These are phyloP conservation scores for Sinocyclocheilus grahami DNA, from an alignment of 2,113 vertebrate species.

Conservation along the genomic window DNA sequence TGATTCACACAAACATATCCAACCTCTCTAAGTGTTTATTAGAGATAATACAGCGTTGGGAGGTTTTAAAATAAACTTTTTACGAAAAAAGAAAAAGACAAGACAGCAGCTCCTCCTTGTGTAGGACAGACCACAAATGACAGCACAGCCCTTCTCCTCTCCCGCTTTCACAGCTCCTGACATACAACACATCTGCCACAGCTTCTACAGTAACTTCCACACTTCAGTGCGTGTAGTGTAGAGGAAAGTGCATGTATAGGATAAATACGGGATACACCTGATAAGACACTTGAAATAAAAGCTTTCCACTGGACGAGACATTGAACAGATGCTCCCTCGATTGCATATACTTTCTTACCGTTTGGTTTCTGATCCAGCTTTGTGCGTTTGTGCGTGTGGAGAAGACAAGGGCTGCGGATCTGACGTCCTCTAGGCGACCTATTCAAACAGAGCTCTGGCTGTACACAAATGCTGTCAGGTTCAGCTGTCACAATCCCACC, in stretches of 20 bases:
- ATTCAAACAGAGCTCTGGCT: constrained; percentile 38
- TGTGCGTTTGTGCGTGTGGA: constrained; percentile 34
- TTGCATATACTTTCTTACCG: constrained; percentile 24
- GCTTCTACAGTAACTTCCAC: constrained; percentile 12
- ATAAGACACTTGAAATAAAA: constrained; percentile 23
- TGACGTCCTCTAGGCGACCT: not conserved
- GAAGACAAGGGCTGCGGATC: constrained; percentile 40
- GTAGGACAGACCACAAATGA: constrained; percentile 54
- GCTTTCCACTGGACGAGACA: not conserved
- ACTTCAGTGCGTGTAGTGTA: constrained; percentile 25
- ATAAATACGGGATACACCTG: not conserved
- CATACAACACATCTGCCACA: constrained; percentile 30
- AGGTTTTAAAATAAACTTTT: constrained; percentile 62
- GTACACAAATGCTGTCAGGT: constrained; percentile 39
- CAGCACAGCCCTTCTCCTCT: constrained; percentile 33
- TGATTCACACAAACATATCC: constrained; percentile 45
- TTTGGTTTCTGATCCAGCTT: constrained; percentile 14
- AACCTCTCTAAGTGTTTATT: constrained; percentile 73
- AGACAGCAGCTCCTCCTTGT: constrained; percentile 59
- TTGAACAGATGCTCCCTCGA: constrained; percentile 15
- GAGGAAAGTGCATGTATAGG: constrained; percentile 36
- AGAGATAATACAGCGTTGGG: constrained; percentile 72
- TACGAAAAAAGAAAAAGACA: constrained; percentile 57
- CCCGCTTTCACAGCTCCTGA: constrained; percentile 8
- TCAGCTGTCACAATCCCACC: constrained; percentile 41